These are phyloP conservation scores for Petrophora chlorosata DNA, from an alignment of 2,888 invertebrate genomes.

Conservation along the genomic window DNA sequence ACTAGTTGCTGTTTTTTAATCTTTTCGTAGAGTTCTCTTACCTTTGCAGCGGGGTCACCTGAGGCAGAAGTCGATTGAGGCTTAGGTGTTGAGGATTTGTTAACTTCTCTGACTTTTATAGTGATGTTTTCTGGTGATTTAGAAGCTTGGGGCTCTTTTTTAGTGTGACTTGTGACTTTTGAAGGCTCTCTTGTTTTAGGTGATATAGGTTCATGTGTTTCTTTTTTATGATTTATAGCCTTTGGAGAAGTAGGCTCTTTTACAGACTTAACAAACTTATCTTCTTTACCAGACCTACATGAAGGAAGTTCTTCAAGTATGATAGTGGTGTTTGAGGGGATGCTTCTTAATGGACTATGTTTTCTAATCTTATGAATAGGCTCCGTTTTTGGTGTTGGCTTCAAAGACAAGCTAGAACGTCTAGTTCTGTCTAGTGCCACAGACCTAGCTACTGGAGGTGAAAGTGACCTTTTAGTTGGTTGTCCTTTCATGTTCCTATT, in stretches of 20 bases:
- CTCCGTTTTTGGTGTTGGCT: slow-evolving; percentile 52
- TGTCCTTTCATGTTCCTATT: slow-evolving; percentile 31
- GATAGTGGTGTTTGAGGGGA: slow-evolving; percentile 37
- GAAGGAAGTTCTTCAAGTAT: slow-evolving; percentile 39
- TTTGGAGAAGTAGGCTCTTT: slow-evolving; percentile 13
- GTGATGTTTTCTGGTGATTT: slow-evolving; percentile 7
- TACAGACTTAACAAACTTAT: not conserved
- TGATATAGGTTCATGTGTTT: not conserved
- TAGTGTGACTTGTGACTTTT: slow-evolving; percentile 23
- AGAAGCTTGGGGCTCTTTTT: slow-evolving; percentile 24
- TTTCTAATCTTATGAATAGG: slow-evolving; percentile 47
- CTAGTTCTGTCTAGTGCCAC: slow-evolving; percentile 45
- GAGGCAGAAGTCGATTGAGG: slow-evolving; percentile 45
- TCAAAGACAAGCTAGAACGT: slow-evolving; percentile 40
- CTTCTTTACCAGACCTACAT: not conserved
- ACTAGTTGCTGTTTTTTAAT: slow-evolving; percentile 86
- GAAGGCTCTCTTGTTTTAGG: not conserved
- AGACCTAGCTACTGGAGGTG: slow-evolving; percentile 46
- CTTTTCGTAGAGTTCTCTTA: slow-evolving; percentile 74
- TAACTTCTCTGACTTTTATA: not conserved
- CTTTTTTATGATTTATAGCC: slow-evolving; percentile 2
- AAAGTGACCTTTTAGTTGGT: slow-evolving; percentile 36
- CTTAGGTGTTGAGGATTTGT: slow-evolving; percentile 17
- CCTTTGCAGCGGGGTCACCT: slow-evolving; percentile 66
- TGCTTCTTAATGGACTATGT: slow-evolving; percentile 49